phyloP scores from a whole-genome alignment of 2,888 invertebrate genomes.

The Gerris lacustris region DNA sequence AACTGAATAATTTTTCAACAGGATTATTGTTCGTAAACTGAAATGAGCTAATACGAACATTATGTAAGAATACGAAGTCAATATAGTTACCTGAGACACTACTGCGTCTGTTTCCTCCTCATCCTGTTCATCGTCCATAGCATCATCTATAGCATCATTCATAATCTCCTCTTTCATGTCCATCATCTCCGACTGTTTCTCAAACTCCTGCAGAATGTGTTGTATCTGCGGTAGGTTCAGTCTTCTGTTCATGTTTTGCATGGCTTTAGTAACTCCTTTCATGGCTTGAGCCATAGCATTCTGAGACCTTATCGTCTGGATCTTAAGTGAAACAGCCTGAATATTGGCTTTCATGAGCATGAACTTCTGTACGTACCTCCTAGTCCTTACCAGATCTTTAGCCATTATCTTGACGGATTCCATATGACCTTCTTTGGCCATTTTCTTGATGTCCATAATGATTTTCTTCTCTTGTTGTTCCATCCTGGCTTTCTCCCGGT shows the following conservation, averaged over 20 bases:
- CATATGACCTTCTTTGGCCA: slow-evolving; percentile 99
- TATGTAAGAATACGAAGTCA: too few species aligned
- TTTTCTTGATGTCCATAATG: slow-evolving; percentile 93
- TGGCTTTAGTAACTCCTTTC: slow-evolving; percentile 96
- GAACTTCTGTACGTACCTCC: slow-evolving; percentile 92
- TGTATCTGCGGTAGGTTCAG: slow-evolving; percentile 98
- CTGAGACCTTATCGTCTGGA: slow-evolving; percentile 93
- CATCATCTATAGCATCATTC: slow-evolving; percentile 99
- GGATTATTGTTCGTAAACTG: too few species aligned
- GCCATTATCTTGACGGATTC: slow-evolving; percentile 99
- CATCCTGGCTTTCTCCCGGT: slow-evolving; percentile 86
- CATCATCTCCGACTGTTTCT: slow-evolving; percentile 99
- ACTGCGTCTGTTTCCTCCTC: slow-evolving; percentile 80
- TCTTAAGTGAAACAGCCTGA: slow-evolving; percentile 92
- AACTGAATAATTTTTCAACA: too few species aligned
- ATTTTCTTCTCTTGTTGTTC: slow-evolving; percentile 98
- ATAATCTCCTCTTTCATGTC: slow-evolving; percentile 99
- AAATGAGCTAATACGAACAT: too few species aligned
- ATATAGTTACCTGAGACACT: background rate
- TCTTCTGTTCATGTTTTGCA: slow-evolving; percentile 95
- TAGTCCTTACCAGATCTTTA: slow-evolving; percentile 90
- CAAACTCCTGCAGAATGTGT: slow-evolving; percentile 92
- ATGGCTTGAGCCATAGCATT: slow-evolving; percentile 99
- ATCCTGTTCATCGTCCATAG: slow-evolving; percentile 96
- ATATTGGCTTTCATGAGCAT: slow-evolving; percentile 99